These are phyloP conservation scores for Apamea monoglypha DNA, from an alignment of 2,888 invertebrate species.

Conservation along the genomic window DNA sequence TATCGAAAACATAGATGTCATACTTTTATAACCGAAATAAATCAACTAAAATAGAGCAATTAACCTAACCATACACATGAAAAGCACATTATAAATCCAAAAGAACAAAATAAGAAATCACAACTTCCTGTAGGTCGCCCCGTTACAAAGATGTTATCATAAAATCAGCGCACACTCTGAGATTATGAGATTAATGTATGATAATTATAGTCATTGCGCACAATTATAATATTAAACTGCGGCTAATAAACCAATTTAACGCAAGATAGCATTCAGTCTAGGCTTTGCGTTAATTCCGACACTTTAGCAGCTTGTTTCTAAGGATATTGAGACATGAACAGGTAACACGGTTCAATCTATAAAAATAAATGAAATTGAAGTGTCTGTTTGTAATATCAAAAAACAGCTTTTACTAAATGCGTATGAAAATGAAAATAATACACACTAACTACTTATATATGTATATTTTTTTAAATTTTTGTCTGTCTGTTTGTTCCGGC, in stretches of 20 bases:
- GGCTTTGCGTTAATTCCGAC: constrained; percentile 12
- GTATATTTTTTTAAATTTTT: no score
- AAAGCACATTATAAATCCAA: constrained; percentile 20
- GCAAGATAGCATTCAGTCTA: constrained; percentile 51
- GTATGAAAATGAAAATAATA: no score
- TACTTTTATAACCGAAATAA: background rate
- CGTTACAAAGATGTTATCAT: constrained; percentile 54
- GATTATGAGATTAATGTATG: constrained; percentile 61
- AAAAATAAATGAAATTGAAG: no score
- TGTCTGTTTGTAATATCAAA: no score
- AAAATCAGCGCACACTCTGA: constrained; percentile 52
- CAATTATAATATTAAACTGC: constrained; percentile 59
- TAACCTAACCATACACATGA: constrained; percentile 13
- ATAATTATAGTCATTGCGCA: constrained; percentile 61
- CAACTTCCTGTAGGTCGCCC: constrained; percentile 50
- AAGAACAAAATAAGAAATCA: constrained; percentile 51
- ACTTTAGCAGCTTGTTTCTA: constrained; percentile 34
- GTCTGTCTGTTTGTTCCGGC: no score
- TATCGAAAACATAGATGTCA: background rate
- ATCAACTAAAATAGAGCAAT: constrained; percentile 33
- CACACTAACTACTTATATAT: no score
- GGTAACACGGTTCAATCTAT: no score
- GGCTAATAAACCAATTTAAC: constrained; percentile 50
- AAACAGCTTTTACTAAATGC: no score
- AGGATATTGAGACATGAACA: constrained; percentile 33